Conservation (phyloP, 2,797 vertebrate species). For the Antennarius maculatus region DNA sequence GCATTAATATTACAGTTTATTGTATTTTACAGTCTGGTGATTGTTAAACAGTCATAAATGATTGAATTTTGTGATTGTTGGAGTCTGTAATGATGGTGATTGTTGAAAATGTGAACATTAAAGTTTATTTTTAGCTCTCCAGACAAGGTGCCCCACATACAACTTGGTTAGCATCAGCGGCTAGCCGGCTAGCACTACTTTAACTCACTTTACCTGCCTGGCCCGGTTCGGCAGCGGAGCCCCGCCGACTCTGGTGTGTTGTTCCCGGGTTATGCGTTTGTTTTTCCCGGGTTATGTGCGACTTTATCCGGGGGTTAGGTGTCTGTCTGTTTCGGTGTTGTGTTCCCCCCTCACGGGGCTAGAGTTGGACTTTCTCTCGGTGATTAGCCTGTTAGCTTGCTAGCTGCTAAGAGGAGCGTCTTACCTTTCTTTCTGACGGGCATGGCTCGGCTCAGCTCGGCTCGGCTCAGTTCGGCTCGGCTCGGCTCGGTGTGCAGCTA, state of each 20-base stretch:
- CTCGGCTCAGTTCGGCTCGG: constrained; percentile 32
- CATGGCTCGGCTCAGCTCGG: constrained; percentile 78
- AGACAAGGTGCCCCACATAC: constrained; percentile 58
- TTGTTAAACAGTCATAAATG: no score
- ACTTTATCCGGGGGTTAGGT: background rate
- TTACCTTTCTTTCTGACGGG: constrained; percentile 94
- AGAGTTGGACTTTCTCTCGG: constrained; percentile 17
- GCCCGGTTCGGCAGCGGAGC: background rate
- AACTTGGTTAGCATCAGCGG: constrained; percentile 66
- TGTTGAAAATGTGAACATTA: constrained; percentile 30
- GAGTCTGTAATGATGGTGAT: no score
- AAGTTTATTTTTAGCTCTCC: constrained; percentile 67
- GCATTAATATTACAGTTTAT: no score
- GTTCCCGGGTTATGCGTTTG: fast-evolving
- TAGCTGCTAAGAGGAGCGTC: constrained; percentile 56
- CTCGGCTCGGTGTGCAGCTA: constrained; percentile 21
- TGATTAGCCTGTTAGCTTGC: constrained; percentile 62
- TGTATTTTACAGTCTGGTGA: no score
- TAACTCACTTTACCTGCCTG: constrained; percentile 51
- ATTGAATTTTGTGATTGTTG: no score
- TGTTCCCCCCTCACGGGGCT: fast-evolving
- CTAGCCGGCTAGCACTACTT: constrained; percentile 64
- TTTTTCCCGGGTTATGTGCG: no score
- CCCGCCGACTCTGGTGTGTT: background rate
- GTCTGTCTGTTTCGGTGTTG: background rate